These are phyloP conservation scores for Alitta virens DNA, from an alignment of 2,888 invertebrate genomes.

Conservation along the genomic window DNA sequence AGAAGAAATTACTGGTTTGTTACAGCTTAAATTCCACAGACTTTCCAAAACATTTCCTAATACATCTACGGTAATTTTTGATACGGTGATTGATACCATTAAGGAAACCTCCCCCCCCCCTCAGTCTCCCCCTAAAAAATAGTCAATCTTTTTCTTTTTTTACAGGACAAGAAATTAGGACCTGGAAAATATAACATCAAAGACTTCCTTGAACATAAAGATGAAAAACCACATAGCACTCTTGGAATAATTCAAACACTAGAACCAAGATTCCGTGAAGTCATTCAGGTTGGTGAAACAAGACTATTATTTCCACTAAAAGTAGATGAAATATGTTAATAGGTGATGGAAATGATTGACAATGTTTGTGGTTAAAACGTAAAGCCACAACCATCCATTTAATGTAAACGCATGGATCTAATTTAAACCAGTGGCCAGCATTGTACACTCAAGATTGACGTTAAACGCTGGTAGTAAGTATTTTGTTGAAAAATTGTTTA, in stretches of 20 bases:
- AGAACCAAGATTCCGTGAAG: slow-evolving; percentile 37
- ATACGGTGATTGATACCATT: too few species aligned
- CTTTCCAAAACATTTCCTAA: too few species aligned
- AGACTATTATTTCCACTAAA: too few species aligned
- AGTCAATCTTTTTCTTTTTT: slow-evolving; percentile 1
- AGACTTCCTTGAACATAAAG: slow-evolving; percentile 43
- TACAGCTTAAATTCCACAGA: too few species aligned
- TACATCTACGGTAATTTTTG: too few species aligned
- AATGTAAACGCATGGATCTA: too few species aligned
- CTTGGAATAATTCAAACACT: slow-evolving; percentile 47
- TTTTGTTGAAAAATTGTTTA: too few species aligned
- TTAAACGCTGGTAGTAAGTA: too few species aligned
- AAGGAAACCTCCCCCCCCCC: not conserved
- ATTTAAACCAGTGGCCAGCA: too few species aligned
- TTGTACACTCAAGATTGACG: too few species aligned
- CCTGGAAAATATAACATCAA: slow-evolving; percentile 54
- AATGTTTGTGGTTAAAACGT: not conserved
- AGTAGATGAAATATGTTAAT: not conserved
- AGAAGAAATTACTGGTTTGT: slow-evolving; percentile 46
- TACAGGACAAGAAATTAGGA: slow-evolving; percentile 49
- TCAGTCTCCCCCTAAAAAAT: not conserved
- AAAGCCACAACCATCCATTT: too few species aligned
- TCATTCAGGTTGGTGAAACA: too few species aligned
- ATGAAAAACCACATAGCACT: slow-evolving; percentile 46
- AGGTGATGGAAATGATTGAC: not conserved